Base-by-base conservation (phyloP, 2,113 vertebrate genomes). In the Theropithecus gelada region DNA sequence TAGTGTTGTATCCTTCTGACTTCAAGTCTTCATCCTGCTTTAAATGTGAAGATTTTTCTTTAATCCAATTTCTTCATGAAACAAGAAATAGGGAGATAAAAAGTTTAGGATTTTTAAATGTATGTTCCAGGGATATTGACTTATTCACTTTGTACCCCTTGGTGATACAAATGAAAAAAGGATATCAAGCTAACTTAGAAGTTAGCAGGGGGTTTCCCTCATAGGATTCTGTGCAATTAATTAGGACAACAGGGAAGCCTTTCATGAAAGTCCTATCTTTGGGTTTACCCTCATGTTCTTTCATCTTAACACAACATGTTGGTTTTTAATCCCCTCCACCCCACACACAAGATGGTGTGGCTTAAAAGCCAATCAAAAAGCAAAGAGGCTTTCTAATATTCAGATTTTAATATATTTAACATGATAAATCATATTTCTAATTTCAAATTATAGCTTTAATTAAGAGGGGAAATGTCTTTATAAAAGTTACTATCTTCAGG, bases 41-140 rank as follows among this genome's bases (percentile, higher is more conserved):
- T 61, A 57, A 82, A 83, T 80, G 27, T 76, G 55, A 92, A 82
- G 50, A 45, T 55, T 86, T 64, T 93, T 88, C 87, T 94, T 87
- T 84, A 93, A 90, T 90, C 50, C 10, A 73, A 68, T 96, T 92
- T 96, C 78, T 94, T 96, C 95, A 95, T 73, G 38, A 48, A 93
- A 96, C 94, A 73, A 80, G 25, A 81, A 94, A 97, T 72, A 95
- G 23, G 80, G 23, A 97, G 76, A 90, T 88, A 23, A 97, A 96
- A 95, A 78, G 30, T 95, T 94, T 61, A 97, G 27, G 5, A 30
- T 95, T 96, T 93, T 96, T 43, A 90, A 96, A 38, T 76, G 2
- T 86, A 61, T 48, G 81, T 85, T 95, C 79, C 35, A 85, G n/a
- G 52, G 81, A 43, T 94, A 85, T 91, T 94, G 90, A 97, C 88